Base-by-base conservation (phyloP, 2,113 vertebrate species). In the Ochotona curzoniae region DNA sequence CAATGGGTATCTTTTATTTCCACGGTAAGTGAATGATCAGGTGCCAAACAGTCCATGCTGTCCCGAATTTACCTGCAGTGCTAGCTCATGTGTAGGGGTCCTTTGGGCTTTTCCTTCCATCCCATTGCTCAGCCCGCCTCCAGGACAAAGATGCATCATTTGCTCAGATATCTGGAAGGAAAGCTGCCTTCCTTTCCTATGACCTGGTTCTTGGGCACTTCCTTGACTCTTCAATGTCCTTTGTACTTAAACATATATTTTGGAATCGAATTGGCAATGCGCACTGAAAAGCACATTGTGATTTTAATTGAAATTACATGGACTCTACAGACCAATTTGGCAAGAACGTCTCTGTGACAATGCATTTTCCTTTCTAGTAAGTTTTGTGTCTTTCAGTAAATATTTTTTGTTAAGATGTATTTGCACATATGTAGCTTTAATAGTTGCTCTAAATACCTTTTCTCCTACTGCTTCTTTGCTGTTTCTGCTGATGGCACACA, bases 231-330 rank as follows among this genome's bases (percentile, higher is more conserved):
- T 88, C 63, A 73, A 78, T 88, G 44, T 18, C 38, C 63, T 90
- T 57, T 83, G 61, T 67, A 38, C 28, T 86, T 87, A 44, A 86
- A 35, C 49, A 57, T 1, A 57, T 10, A 89, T 61, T 78, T 86
- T 26, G 60, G 25, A 91, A 93, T 30, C 15, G 1, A 82, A 18
- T 88, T 80, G n/a, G 26, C 69, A 93, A 54, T 17, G 81, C 81
- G 25, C 9, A 78, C 32, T 57, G 66, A 70, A 85, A 94, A 84
- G 8, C 4, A 9, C 13, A 28, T 10, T 82, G 6, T 25, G 23
- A 60, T 69, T 94, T 86, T 57, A 95, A 83, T 69, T 92, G 69
- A 82, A 92, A 90, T 54, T 63, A 54, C 17, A 81, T 3, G 44
- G 51, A 81, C 15, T 73, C 61, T 74, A 94, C 8, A 88, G 74